phyloP scores from a whole-genome alignment of 2,888 invertebrate species.

The Bruchidius siliquastri region DNA sequence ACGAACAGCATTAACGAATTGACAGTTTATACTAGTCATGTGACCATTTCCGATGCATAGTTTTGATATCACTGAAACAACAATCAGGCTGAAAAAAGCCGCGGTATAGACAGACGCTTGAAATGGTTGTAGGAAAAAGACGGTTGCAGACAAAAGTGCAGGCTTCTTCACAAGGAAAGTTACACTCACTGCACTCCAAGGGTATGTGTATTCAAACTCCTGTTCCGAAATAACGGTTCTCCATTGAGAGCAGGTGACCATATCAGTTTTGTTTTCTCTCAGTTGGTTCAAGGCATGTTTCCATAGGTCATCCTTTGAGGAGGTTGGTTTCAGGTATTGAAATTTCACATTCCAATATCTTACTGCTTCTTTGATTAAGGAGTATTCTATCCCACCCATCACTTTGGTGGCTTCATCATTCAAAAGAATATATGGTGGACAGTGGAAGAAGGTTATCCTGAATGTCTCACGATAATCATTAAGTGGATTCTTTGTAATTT shows the following conservation, averaged over 20 bases:
- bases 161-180: conserved; percentile 36
- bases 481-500: no score
- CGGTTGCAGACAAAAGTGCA: conserved; percentile 7
- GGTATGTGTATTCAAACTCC: conserved; percentile 21
- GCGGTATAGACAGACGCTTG: no score
- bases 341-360: conserved; percentile 22
- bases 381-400: no score
- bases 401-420: no score
- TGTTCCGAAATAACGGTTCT: conserved; percentile 4
- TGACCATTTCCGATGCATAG: no score
- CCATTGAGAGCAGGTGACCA: conserved; percentile 31
- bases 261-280: conserved; percentile 17
- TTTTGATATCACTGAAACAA: no score
- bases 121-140: no score
- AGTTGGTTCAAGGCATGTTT: conserved; percentile 13
- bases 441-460: no score
- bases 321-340: conserved; percentile 4
- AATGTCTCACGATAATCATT: no score
- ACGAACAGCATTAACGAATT: conserved; percentile 2
- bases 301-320: conserved; percentile 18
- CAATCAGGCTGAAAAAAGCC: no score
- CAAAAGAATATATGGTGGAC: no score
- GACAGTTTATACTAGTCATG: no score
- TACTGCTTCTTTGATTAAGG: conserved; percentile 19
- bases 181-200: conserved; percentile 25